Base-by-base conservation (phyloP, 2,888 invertebrate species). In the Bombylius major region DNA sequence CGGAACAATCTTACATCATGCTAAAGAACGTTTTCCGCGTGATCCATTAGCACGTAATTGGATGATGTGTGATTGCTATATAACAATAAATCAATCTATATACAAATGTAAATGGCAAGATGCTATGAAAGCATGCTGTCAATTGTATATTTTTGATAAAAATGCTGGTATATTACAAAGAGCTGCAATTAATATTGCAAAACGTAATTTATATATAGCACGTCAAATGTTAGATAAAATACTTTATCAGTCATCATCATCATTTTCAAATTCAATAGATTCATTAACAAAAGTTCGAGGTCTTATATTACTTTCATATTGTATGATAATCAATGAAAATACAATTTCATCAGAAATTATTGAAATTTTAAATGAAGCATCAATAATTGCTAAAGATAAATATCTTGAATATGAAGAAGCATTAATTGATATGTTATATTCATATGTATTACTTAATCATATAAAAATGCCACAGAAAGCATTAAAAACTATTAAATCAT, bases 391-490 rank as follows among this genome's bases (percentile, higher is more conserved):
- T 2, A 80, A 81, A 60, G 80, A 82, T 47, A 85, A 88, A 63
- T 84, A 89, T 69, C 77, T 92, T 64, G 85, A 88, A 62, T 88
- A 88, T 67, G 80, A 88, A 61, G 81, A 82, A 50, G 84, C 88
- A 0, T 70, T 88, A 36, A 82, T 86, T 5, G 84, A 87, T 65
- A 81, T 91, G 76, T 84, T 90, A 66, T 80, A 91, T 51, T 90
- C 90, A 0, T 84, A 88, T 68, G 79, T 88, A 12, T 78, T 90
- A 73, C 74, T 91, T 44, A 77, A 82, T 59, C 62, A 66, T 39
- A 81, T 90, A 79, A 85, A 84, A 31, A 80, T 89, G 75, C 82
- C 88, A 0, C 80, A 81, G 59, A 89, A 89, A 69, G 89, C 91
- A 0, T 71, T 89, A 56, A 76, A 78, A 59, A 76, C 88, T 12